phyloP scores from a whole-genome alignment of 2,113 vertebrate species.

The Ibidorhyncha struthersii region DNA sequence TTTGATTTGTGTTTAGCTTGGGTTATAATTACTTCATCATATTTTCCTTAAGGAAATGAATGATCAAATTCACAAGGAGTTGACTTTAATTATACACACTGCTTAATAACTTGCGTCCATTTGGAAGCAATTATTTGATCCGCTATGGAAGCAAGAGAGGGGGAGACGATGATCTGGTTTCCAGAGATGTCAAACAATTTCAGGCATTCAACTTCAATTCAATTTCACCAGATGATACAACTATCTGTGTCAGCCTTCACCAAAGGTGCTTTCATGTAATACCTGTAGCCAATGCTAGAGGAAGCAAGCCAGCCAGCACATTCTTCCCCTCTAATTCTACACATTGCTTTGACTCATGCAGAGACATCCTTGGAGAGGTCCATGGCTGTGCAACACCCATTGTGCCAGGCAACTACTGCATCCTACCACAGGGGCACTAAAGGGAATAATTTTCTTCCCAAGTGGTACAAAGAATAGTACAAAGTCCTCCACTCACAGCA shows the following conservation, averaged over 20 bases:
- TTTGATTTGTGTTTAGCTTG: constrained; percentile 51
- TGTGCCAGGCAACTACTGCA: neutral
- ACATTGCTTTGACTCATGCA: neutral
- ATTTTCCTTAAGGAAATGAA: constrained; percentile 62
- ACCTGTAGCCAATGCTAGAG: neutral
- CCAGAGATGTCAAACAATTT: neutral
- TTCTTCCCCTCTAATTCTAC: neutral
- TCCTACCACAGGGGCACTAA: neutral
- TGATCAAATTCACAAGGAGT: constrained; percentile 34
- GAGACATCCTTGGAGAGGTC: neutral
- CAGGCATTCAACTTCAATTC: neutral
- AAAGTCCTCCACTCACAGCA: neutral
- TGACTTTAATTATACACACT: constrained; percentile 47
- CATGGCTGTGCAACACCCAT: fast-evolving
- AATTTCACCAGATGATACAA: neutral
- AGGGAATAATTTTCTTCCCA: neutral
- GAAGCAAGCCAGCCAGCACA: neutral
- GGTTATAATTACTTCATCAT: constrained; percentile 50
- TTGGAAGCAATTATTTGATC: constrained; percentile 47
- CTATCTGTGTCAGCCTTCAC: neutral
- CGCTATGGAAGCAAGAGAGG: neutral
- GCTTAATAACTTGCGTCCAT: constrained; percentile 45
- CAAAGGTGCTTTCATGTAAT: neutral
- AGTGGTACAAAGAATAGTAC: neutral
- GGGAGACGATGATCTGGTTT: neutral